Conservation (phyloP, 2,797 vertebrate species). For the Lemur catta region DNA sequence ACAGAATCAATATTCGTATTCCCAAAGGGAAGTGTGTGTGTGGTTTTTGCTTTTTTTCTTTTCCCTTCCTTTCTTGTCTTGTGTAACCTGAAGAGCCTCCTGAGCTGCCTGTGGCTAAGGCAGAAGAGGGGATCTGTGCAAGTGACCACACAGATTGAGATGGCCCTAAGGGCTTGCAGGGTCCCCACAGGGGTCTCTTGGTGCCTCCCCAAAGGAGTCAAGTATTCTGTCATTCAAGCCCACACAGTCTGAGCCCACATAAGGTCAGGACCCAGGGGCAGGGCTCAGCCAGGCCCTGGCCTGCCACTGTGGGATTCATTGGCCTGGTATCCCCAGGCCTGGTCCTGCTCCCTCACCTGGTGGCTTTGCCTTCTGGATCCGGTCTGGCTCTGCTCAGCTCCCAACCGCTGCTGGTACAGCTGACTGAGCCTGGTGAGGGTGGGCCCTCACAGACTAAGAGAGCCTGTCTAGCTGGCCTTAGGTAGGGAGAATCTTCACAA, state of each 20-base stretch:
- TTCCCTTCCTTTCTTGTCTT: constrained; percentile 1
- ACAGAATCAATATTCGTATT: constrained; percentile 71
- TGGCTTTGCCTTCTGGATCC: not conserved
- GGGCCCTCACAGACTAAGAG: not conserved
- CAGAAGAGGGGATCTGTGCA: not conserved
- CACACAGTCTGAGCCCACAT: not conserved
- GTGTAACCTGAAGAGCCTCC: constrained; percentile 42
- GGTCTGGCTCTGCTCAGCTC: not conserved
- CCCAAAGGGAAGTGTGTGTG: constrained; percentile 58
- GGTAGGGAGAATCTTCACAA: not conserved
- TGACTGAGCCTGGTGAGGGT: not conserved
- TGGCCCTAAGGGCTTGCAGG: not conserved
- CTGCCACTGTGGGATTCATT: not conserved
- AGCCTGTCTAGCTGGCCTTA: not conserved
- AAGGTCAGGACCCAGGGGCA: not conserved
- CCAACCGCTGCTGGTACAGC: not conserved
- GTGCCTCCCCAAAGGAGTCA: not conserved
- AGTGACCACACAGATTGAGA: not conserved
- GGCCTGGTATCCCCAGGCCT: not conserved
- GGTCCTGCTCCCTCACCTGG: not conserved
- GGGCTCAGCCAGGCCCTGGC: not conserved
- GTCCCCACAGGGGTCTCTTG: not conserved
- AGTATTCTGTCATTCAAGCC: not conserved
- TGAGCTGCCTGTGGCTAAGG: constrained; percentile 6
- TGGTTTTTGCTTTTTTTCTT: constrained; percentile 37